Evolutionary conservation across 1,140 invertebrate species (phyloP).

Genomic region (Rhyzopertha dominica): DNA sequence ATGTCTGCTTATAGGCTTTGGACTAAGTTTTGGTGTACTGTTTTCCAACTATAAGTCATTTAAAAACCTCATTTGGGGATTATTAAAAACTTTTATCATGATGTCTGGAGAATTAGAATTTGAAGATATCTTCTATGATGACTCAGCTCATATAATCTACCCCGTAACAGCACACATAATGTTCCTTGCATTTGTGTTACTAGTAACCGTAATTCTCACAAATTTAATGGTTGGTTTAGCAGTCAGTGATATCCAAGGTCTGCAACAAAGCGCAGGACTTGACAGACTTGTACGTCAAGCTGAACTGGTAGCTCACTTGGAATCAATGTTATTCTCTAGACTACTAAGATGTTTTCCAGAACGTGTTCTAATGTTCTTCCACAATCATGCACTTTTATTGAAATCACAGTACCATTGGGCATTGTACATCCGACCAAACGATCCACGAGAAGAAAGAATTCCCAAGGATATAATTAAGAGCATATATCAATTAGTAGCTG

Average conservation of each 20-base stretch:
- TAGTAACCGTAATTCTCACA: conserved; percentile 80
- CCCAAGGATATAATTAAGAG: conserved; percentile 67
- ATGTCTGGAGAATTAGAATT: conserved; percentile 83
- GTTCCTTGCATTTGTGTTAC: conserved; percentile 69
- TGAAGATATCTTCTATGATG: conserved; percentile 72
- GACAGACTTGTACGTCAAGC: conserved; percentile 75
- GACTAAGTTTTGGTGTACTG: conserved; percentile 69
- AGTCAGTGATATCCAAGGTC: conserved; percentile 77
- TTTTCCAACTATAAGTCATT: conserved; percentile 72
- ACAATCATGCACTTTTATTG: conserved; percentile 64
- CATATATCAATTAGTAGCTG: conserved; percentile 66
- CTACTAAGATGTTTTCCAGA: conserved; percentile 61
- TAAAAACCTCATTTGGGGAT: conserved; percentile 52
- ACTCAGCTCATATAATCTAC: conserved; percentile 49
- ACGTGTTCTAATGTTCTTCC: conserved; percentile 58
- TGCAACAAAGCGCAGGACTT: conserved; percentile 73
- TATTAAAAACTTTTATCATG: conserved; percentile 81
- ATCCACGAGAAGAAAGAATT: conserved; percentile 69
- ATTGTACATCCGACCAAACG: conserved; percentile 69
- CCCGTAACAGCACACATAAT: conserved; percentile 69
- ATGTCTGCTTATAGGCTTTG: conserved; percentile 73
- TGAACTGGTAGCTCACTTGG: conserved; percentile 70
- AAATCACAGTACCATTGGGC: conserved; percentile 65
- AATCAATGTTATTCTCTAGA: conserved; percentile 74
- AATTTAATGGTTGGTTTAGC: conserved; percentile 81